These are phyloP conservation scores for Poecilia picta DNA, from an alignment of 2,797 vertebrate species.

Conservation along the genomic window DNA sequence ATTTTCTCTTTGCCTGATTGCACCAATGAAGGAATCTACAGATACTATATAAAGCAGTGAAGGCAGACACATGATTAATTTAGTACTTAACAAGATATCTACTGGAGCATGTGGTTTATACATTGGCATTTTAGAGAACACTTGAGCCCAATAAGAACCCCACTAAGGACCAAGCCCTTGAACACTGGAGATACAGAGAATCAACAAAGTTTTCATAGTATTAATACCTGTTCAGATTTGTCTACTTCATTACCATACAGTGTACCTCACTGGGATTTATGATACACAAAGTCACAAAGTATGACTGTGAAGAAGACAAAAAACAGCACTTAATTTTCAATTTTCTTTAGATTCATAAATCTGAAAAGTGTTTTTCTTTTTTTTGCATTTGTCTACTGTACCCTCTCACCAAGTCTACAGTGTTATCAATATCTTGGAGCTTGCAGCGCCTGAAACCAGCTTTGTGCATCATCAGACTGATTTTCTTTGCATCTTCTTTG, in stretches of 20 bases:
- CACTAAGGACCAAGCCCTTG: neutral
- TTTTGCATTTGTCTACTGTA: neutral
- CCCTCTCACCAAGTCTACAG: neutral
- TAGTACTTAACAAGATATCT: constrained; percentile 27
- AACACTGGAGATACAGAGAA: neutral
- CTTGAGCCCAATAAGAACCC: constrained; percentile 20
- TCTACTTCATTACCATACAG: neutral
- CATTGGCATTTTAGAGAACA: constrained; percentile 9
- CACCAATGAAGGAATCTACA: neutral
- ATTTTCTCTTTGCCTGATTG: constrained; percentile 8
- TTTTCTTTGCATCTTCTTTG: neutral
- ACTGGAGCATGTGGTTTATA: constrained; percentile 9
- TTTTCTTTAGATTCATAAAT: neutral
- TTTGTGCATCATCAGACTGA: neutral
- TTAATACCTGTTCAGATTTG: neutral
- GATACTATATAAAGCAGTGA: constrained; percentile 9
- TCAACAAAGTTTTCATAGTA: neutral
- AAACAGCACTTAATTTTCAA: neutral
- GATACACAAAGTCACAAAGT: neutral
- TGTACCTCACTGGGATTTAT: neutral
- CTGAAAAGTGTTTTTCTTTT: neutral
- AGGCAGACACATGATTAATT: constrained; percentile 25
- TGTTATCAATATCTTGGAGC: neutral
- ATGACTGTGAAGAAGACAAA: constrained; percentile 39
- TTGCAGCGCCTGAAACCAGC: neutral